phyloP scores from a whole-genome alignment of 2,113 vertebrate genomes.

The Rhinopomastus cyanomelas region DNA sequence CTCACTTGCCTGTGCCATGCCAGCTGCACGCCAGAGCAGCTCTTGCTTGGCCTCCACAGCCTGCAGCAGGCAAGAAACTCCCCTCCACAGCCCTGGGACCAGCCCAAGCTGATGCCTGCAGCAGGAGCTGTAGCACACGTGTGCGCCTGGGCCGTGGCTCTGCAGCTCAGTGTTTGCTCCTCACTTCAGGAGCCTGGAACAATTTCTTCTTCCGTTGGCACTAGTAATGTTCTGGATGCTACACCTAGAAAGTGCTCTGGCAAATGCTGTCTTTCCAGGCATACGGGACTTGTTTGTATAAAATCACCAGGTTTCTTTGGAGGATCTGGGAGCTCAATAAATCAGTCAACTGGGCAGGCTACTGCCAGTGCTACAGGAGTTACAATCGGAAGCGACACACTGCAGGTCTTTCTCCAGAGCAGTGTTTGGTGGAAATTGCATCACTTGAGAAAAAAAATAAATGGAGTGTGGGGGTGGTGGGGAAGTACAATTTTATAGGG shows the following conservation, averaged over 20 bases:
- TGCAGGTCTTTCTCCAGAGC: background rate
- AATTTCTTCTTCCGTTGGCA: background rate
- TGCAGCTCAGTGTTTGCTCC: background rate
- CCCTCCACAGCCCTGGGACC: background rate
- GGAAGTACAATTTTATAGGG: background rate
- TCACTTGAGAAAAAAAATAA: background rate
- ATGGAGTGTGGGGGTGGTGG: background rate
- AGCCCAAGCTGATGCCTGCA: background rate
- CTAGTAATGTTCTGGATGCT: background rate
- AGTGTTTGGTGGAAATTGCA: background rate
- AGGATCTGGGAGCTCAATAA: background rate
- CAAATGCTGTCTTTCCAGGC: background rate
- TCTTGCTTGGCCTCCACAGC: background rate
- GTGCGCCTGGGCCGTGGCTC: background rate
- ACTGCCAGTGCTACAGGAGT: background rate
- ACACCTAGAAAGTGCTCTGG: background rate
- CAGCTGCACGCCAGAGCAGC: background rate
- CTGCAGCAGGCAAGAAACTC: background rate
- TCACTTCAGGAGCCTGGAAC: background rate
- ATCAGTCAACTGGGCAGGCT: background rate
- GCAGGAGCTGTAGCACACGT: fast-evolving
- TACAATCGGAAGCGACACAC: background rate
- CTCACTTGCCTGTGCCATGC: background rate
- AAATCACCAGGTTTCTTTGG: background rate
- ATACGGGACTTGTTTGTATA: background rate